phyloP scores from a whole-genome alignment of 2,888 invertebrate species.

The Caenorhabditis sp. region DNA sequence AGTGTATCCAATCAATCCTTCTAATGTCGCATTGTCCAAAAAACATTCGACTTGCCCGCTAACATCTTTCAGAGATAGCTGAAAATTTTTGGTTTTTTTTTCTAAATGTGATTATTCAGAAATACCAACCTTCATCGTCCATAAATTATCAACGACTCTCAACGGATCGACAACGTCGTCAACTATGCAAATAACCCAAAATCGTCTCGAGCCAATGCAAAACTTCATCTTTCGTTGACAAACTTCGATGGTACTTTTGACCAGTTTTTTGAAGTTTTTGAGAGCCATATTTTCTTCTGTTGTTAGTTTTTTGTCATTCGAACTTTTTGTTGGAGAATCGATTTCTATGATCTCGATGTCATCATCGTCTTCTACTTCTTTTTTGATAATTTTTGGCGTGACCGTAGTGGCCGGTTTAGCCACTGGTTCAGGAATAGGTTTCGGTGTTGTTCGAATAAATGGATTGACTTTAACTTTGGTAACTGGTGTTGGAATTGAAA shows the following conservation, averaged over 20 bases:
- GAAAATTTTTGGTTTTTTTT: neutral
- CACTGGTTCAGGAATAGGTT: neutral
- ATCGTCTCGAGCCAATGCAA: conserved; percentile 20
- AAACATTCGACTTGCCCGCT: neutral
- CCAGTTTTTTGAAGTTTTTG: conserved; percentile 2
- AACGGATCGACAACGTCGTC: conserved; percentile 26
- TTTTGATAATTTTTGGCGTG: conserved; percentile 11
- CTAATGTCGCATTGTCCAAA: conserved; percentile 24
- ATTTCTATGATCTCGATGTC: conserved; percentile 36
- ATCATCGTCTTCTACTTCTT: conserved; percentile 23
- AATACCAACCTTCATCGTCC: conserved; percentile 26
- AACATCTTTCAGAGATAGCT: conserved; percentile 9
- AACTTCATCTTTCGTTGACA: conserved; percentile 19
- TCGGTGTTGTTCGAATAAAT: neutral
- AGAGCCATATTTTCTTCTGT: neutral
- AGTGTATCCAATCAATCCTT: conserved; percentile 22
- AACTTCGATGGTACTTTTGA: neutral
- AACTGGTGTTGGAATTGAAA: neutral
- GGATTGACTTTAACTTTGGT: neutral
- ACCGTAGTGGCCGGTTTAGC: neutral
- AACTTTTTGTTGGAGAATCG: neutral
- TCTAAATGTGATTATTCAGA: no score
- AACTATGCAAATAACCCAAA: conserved; percentile 10
- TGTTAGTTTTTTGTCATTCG: no score
- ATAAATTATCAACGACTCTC: conserved; percentile 24